Conservation (phyloP, 2,113 vertebrate species). For the Malurus cyaneus region DNA sequence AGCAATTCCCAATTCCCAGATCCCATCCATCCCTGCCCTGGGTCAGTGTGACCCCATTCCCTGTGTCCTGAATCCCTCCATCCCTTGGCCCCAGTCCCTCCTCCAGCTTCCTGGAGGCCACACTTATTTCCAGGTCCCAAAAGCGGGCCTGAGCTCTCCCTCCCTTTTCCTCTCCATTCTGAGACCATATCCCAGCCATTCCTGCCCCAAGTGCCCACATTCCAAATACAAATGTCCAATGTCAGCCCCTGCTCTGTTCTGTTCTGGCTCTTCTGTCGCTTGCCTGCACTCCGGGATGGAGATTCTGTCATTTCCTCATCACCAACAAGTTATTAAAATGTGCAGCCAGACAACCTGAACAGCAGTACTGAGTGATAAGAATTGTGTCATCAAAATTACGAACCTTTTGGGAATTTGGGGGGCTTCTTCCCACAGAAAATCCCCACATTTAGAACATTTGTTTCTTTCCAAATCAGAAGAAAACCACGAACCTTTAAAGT, state of each 20-base stretch:
- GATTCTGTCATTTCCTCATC: fast-evolving
- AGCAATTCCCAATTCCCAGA: not conserved
- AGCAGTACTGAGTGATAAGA: not conserved
- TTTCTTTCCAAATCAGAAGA: not conserved
- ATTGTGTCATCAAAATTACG: not conserved
- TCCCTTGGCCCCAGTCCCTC: not conserved
- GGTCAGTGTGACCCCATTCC: not conserved
- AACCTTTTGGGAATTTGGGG: not conserved
- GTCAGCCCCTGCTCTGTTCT: not conserved
- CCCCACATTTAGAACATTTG: not conserved
- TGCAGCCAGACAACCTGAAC: not conserved
- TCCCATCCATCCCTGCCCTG: not conserved
- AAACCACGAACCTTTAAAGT: not conserved
- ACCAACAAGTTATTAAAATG: not conserved
- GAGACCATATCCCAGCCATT: not conserved
- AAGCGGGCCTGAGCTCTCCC: not conserved
- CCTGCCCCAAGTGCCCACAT: fast-evolving
- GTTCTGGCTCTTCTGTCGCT: fast-evolving
- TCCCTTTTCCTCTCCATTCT: not conserved
- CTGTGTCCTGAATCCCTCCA: not conserved
- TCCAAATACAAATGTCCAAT: fast-evolving
- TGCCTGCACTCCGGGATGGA: no score
- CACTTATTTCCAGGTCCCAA: not conserved
- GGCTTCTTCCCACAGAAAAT: not conserved
- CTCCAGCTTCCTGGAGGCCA: not conserved